Evolutionary conservation across 2,113 vertebrate species (phyloP).

Genomic region (Pelobates fuscus): DNA sequence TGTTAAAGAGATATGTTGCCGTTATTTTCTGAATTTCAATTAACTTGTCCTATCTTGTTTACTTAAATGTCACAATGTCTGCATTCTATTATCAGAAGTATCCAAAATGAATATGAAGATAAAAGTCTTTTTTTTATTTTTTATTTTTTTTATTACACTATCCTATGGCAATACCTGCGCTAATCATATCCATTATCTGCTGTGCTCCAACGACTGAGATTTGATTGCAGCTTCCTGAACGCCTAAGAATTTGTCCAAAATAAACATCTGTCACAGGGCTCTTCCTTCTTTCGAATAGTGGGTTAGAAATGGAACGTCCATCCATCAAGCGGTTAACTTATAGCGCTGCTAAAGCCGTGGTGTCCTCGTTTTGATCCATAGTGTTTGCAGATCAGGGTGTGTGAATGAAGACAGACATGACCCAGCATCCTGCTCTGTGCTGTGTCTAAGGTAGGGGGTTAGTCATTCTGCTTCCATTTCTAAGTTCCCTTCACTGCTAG

Average conservation of each 20-base stretch:
- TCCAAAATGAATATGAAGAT: not conserved
- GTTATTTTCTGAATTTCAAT: constrained; percentile 4
- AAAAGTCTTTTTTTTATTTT: not conserved
- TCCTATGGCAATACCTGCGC: constrained; percentile 5
- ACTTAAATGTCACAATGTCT: constrained; percentile 22
- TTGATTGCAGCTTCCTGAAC: constrained; percentile 16
- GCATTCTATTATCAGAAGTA: constrained; percentile 9
- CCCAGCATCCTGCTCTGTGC: not conserved
- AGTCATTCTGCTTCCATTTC: not conserved
- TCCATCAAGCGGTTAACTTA: constrained; percentile 45
- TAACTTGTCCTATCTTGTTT: not conserved
- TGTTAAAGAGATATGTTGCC: not conserved
- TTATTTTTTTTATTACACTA: constrained; percentile 5
- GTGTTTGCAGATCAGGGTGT: not conserved
- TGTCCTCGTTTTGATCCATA: constrained; percentile 57
- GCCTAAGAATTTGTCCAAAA: constrained; percentile 16
- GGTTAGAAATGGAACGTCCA: constrained; percentile 11
- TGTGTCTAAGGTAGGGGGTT: not conserved
- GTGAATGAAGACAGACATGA: not conserved
- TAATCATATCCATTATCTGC: constrained; percentile 16
- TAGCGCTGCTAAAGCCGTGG: constrained; percentile 50
- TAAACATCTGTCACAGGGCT: constrained; percentile 1
- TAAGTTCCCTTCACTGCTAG: not conserved
- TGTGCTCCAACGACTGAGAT: constrained; percentile 10
- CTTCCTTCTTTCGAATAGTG: not conserved